Evolutionary conservation across 1,140 invertebrate species (phyloP).

Genomic region (Lucilia cuprina): DNA sequence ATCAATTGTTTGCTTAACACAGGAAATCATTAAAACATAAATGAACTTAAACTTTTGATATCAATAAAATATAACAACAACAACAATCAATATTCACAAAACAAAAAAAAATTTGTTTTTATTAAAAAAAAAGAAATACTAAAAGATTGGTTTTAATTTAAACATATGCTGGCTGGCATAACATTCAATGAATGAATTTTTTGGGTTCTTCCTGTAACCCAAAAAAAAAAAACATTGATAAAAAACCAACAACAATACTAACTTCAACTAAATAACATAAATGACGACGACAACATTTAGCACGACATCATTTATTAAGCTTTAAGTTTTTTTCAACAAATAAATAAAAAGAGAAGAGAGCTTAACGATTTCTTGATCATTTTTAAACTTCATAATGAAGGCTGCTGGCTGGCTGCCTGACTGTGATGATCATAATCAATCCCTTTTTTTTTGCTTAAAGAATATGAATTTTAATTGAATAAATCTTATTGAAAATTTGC

Average conservation of each 20-base stretch:
- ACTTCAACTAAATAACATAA: background rate
- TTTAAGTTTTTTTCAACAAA: no score
- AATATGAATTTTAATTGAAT: conserved; percentile 19
- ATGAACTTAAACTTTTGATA: conserved; percentile 16
- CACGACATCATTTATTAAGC: background rate
- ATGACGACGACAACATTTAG: background rate
- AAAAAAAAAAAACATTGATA: background rate
- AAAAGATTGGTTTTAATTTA: conserved; percentile 15
- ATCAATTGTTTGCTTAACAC: conserved; percentile 18
- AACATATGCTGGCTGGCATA: background rate
- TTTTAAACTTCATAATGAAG: background rate
- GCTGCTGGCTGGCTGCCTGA: background rate
- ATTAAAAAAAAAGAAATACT: background rate
- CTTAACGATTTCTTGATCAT: background rate
- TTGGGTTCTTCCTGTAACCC: background rate
- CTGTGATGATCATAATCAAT: background rate
- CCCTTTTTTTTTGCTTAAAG: background rate
- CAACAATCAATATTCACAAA: background rate
- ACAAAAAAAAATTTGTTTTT: background rate
- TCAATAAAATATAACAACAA: conserved; percentile 18
- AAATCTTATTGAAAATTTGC: background rate
- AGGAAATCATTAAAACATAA: conserved; percentile 26
- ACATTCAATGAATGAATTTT: no score
- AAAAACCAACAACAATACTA: background rate
- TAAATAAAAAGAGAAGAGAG: no score